Evolutionary conservation across 2,888 invertebrate genomes (phyloP).

Genomic region (Rhimphoctona megacephalus): DNA sequence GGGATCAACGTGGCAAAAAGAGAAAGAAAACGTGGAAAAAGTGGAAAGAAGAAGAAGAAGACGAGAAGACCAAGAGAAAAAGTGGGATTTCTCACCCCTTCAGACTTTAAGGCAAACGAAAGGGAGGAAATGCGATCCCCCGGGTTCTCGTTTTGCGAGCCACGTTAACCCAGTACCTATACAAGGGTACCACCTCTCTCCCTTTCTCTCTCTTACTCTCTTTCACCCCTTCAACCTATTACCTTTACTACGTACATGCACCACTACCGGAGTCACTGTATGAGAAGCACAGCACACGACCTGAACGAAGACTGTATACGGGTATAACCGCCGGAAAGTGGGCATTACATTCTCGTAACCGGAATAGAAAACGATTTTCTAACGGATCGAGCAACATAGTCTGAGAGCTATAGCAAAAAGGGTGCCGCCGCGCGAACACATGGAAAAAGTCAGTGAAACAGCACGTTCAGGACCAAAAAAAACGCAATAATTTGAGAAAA

Average conservation of each 20-base stretch:
- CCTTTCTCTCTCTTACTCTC: slow-evolving; percentile 38
- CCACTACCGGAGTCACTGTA: slow-evolving; percentile 29
- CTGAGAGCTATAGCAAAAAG: slow-evolving; percentile 20
- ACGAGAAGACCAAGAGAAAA: slow-evolving; percentile 46
- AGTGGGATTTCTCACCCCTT: slow-evolving; percentile 46
- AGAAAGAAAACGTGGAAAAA: neutral
- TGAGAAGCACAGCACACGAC: slow-evolving; percentile 55
- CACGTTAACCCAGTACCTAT: slow-evolving; percentile 59
- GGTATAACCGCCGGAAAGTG: slow-evolving; percentile 71
- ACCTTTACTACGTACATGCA: slow-evolving; percentile 44
- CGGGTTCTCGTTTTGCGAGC: slow-evolving; percentile 59
- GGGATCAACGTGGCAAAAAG: slow-evolving; percentile 69
- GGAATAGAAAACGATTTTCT: slow-evolving; percentile 73
- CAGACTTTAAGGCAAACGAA: slow-evolving; percentile 43
- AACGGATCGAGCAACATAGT: slow-evolving; percentile 51
- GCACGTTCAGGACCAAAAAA: neutral
- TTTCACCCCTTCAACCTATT: slow-evolving; percentile 48
- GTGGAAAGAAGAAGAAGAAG: neutral
- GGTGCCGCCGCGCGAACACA: neutral
- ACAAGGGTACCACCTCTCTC: slow-evolving; percentile 31
- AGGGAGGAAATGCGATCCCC: slow-evolving; percentile 60
- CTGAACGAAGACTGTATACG: slow-evolving; percentile 56
- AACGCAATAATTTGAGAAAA: neutral
- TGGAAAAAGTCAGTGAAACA: neutral
- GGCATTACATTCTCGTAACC: slow-evolving; percentile 73